These are phyloP conservation scores for Hoplodrina ambigua DNA, from an alignment of 2,888 invertebrate species.

Conservation along the genomic window DNA sequence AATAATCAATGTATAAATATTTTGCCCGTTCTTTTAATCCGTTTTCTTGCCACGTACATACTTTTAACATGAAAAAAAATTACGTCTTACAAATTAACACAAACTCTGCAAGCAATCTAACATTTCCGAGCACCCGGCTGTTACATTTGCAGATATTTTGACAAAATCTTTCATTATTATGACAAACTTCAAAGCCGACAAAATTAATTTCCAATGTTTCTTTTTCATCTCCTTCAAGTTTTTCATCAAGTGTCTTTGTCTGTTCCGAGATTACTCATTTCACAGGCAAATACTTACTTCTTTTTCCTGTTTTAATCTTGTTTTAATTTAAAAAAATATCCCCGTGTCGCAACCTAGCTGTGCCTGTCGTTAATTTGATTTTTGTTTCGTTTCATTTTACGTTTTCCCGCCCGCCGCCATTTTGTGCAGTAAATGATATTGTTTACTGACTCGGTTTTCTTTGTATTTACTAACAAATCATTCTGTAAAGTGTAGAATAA, in stretches of 20 bases:
- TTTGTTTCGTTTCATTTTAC: slow-evolving; percentile 41
- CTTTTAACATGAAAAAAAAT: no score
- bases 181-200: slow-evolving; percentile 65
- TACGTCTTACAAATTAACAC: not conserved
- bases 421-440: slow-evolving; percentile 24
- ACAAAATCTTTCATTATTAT: slow-evolving; percentile 62
- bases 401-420: slow-evolving; percentile 24
- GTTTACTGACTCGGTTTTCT: slow-evolving; percentile 5
- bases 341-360: slow-evolving; percentile 49
- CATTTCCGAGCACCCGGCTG: slow-evolving; percentile 23
- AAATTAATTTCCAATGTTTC: slow-evolving; percentile 67
- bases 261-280: slow-evolving; percentile 70
- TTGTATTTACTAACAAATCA: slow-evolving; percentile 1
- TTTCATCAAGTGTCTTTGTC: slow-evolving; percentile 67
- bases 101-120: slow-evolving; percentile 29
- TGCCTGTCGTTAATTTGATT: slow-evolving; percentile 48
- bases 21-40: not conserved
- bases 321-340: slow-evolving; percentile 65
- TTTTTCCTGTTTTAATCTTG: slow-evolving; percentile 61
- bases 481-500: not conserved
- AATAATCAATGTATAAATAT: no score
- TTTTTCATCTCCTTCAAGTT: slow-evolving; percentile 64
- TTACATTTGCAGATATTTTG: slow-evolving; percentile 42
- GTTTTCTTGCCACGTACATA: not conserved
- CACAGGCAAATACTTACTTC: slow-evolving; percentile 62